Evolutionary conservation across 1,140 invertebrate species (phyloP).

Genomic region (Zaprionus nigranus): DNA sequence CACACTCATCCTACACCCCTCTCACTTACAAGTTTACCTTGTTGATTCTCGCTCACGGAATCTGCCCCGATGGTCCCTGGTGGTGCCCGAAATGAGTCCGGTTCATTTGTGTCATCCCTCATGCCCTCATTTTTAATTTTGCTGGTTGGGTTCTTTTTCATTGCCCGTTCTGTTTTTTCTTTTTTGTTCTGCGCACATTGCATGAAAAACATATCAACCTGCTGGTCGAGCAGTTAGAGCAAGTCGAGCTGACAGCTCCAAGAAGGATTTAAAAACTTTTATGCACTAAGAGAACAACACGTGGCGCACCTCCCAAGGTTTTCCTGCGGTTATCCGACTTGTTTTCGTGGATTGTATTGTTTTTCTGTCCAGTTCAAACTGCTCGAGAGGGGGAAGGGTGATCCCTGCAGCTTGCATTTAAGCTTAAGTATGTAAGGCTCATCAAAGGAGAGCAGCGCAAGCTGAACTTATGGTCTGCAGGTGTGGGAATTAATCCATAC

Average conservation of each 20-base stretch:
- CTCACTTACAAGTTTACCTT: neutral
- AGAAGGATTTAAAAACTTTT: slow-evolving; percentile 37
- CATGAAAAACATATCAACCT: slow-evolving; percentile 21
- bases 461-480: neutral
- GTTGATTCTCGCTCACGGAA: neutral
- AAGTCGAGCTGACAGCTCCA: slow-evolving; percentile 18
- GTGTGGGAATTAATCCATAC: neutral
- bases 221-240: neutral
- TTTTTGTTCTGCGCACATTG: slow-evolving; percentile 1
- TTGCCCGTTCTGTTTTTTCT: neutral
- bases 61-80: too few species aligned
- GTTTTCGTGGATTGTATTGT: slow-evolving; percentile 24
- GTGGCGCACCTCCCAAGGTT: slow-evolving; percentile 7
- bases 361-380: slow-evolving; percentile 3
- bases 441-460: neutral
- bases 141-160: neutral
- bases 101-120: slow-evolving; percentile 13
- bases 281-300: slow-evolving; percentile 22
- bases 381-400: neutral
- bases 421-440: slow-evolving; percentile 12
- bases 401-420: slow-evolving; percentile 6
- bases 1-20: neutral
- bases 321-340: slow-evolving; percentile 5
- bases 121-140: neutral
- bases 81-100: slow-evolving; percentile 6